These are phyloP conservation scores for Suricata suricatta DNA, from an alignment of 2,113 vertebrate species.

Conservation along the genomic window DNA sequence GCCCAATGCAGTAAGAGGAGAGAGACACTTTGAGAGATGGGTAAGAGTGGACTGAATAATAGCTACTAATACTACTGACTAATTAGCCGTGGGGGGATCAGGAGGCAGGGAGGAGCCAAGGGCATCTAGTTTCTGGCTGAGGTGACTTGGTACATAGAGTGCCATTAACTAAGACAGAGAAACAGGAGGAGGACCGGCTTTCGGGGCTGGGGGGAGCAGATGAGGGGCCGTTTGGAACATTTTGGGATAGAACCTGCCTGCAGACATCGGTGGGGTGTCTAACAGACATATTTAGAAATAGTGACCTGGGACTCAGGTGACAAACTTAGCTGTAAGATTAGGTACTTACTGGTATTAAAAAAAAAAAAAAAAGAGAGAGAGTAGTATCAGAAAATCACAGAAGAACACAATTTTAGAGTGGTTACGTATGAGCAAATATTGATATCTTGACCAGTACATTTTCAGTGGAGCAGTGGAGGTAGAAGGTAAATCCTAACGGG, in stretches of 20 bases:
- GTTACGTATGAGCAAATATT: neutral
- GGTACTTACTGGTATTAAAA: neutral
- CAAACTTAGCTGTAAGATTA: neutral
- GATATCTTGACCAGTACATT: neutral
- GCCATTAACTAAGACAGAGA: neutral
- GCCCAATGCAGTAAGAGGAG: neutral
- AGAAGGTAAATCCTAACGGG: neutral
- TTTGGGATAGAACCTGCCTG: neutral
- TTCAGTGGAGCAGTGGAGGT: neutral
- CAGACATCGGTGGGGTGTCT: neutral
- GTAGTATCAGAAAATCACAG: neutral
- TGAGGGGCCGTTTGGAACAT: neutral
- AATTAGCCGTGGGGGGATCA: neutral
- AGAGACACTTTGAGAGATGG: neutral
- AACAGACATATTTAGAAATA: neutral
- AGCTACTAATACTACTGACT: neutral
- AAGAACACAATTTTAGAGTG: neutral
- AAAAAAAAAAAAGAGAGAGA: neutral
- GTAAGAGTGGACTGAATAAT: neutral
- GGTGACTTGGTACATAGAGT: neutral
- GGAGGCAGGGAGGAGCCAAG: neutral
- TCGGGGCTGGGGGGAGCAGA: neutral
- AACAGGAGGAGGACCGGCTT: neutral
- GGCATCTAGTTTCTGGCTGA: neutral
- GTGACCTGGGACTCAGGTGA: neutral